Evolutionary conservation across 1,140 invertebrate species (phyloP).

Genomic region (Solenopsis fugax): DNA sequence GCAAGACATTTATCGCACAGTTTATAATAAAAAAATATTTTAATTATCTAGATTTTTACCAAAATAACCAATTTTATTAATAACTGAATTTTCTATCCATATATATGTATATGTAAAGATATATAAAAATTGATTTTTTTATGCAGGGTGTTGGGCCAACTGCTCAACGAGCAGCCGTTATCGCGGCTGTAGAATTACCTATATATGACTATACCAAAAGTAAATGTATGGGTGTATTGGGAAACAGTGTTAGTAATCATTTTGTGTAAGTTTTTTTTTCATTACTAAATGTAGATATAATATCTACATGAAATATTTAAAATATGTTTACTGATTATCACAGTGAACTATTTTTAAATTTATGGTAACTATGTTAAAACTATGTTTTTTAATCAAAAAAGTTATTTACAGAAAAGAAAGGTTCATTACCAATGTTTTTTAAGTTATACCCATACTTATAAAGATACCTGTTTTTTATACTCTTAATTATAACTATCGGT

Average conservation of each 20-base stretch:
- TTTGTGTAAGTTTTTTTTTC: conserved; percentile 91
- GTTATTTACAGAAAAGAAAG: conserved; percentile 8
- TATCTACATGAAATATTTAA: conserved; percentile 4
- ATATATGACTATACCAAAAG: conserved; percentile 97
- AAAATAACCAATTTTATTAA: neutral
- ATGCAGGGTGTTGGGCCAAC: conserved; percentile 95
- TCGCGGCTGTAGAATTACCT: conserved; percentile 97
- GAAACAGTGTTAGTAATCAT: conserved; percentile 94
- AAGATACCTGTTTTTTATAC: conserved; percentile 3
- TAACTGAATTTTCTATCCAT: neutral
- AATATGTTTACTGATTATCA: neutral
- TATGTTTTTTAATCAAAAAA: conserved; percentile 28
- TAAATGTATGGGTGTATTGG: conserved; percentile 90
- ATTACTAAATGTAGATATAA: conserved; percentile 15
- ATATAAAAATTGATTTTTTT: conserved; percentile 58
- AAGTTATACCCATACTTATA: conserved; percentile 6
- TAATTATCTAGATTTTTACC: neutral
- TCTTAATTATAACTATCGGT: conserved; percentile 43
- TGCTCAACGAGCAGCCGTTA: conserved; percentile 95
- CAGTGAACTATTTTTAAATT: conserved; percentile 5
- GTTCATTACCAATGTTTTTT: neutral
- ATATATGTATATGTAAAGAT: neutral
- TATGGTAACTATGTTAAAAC: neutral
- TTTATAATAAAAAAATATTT: neutral
- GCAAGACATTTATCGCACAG: neutral